Evolutionary conservation across 2,888 invertebrate genomes (phyloP).

Genomic region (Luperina testacea): DNA sequence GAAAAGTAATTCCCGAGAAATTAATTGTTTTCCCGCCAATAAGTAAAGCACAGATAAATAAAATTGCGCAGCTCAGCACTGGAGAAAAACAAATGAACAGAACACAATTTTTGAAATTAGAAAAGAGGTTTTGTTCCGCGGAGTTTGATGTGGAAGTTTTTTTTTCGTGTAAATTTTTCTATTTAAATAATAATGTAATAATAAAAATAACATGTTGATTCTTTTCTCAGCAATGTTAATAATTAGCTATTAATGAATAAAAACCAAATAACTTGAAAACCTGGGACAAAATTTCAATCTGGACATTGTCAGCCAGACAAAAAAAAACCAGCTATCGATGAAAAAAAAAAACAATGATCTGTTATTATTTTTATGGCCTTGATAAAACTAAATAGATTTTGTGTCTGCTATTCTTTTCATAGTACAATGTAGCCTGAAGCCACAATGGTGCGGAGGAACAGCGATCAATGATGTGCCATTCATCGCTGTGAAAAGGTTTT

Average conservation of each 20-base stretch:
- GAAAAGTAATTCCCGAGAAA: background rate
- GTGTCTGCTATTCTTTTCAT: background rate
- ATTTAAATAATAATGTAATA: slow-evolving; percentile 4
- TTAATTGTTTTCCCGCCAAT: slow-evolving; percentile 17
- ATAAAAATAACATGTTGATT: background rate
- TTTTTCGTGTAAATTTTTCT: background rate
- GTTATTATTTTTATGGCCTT: background rate
- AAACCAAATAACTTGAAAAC: background rate
- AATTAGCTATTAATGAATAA: background rate
- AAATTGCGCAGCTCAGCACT: background rate
- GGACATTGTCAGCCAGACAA: background rate
- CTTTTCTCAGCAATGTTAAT: background rate
- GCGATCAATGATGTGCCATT: background rate
- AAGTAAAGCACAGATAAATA: slow-evolving; percentile 18
- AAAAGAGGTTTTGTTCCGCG: background rate
- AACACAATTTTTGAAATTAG: background rate
- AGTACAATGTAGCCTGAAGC: background rate
- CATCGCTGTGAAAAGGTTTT: background rate
- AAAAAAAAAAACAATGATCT: background rate
- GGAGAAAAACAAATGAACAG: background rate
- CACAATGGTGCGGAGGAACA: background rate
- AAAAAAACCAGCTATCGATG: background rate
- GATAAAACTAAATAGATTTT: background rate
- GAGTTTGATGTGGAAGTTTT: background rate
- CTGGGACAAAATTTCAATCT: background rate